These are phyloP conservation scores for Sminthurides aquaticus DNA, from an alignment of 2,888 invertebrate genomes.

Conservation along the genomic window DNA sequence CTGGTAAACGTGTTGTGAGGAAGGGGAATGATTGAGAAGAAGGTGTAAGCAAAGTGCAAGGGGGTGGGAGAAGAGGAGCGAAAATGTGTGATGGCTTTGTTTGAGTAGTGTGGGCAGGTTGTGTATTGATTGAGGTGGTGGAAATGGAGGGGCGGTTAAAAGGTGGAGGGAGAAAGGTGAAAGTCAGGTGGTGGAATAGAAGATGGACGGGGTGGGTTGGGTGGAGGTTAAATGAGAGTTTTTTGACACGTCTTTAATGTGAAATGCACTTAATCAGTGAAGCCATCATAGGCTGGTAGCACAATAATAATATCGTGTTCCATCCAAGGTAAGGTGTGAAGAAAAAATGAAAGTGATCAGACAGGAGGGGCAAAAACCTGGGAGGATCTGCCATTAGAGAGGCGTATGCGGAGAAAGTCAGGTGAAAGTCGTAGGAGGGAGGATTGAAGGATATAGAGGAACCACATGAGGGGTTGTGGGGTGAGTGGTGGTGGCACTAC, in stretches of 20 bases:
- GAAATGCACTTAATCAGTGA: background rate
- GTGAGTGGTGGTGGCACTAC: constrained; percentile 16
- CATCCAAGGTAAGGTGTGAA: background rate
- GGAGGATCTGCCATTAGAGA: background rate
- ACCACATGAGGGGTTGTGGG: too few species aligned
- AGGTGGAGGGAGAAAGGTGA: background rate
- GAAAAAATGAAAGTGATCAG: background rate
- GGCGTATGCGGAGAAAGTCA: background rate
- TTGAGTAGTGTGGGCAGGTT: background rate
- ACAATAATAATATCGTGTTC: too few species aligned
- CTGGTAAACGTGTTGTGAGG: background rate
- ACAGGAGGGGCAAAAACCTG: too few species aligned
- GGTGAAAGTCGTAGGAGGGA: background rate
- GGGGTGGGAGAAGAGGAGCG: too few species aligned
- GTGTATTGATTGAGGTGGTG: constrained; percentile 1
- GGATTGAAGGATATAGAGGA: too few species aligned
- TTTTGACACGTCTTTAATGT: constrained; percentile 3
- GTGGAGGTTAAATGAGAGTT: constrained; percentile 6
- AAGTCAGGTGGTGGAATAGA: background rate
- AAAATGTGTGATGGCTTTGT: background rate
- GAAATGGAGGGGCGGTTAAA: constrained; percentile 4
- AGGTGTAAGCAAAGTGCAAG: background rate
- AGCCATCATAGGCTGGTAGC: too few species aligned
- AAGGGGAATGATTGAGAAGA: too few species aligned
- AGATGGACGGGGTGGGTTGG: background rate